Evolutionary conservation across 2,797 vertebrate species (phyloP).

Genomic region (Pipistrellus pygmaeus): DNA sequence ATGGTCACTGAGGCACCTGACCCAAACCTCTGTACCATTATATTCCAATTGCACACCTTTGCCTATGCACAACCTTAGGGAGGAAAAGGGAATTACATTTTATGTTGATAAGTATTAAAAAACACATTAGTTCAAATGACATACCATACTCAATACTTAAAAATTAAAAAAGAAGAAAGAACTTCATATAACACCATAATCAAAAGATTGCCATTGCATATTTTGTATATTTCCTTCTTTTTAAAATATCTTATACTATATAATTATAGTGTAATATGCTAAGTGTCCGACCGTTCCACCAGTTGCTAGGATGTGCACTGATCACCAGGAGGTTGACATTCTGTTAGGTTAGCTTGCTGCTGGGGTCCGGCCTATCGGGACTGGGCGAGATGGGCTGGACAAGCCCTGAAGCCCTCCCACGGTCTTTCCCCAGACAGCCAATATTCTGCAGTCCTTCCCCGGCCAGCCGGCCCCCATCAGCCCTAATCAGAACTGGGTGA

Average conservation of each 20-base stretch:
- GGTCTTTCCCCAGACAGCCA: too few relatives aligned
- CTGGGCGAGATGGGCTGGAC: too few relatives aligned
- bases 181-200: background rate
- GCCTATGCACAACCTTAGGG: constrained; percentile 95
- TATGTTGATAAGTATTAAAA: constrained; percentile 47
- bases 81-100: constrained; percentile 55
- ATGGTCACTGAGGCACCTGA: constrained; percentile 97
- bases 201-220: background rate
- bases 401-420: too few relatives aligned
- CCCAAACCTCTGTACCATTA: constrained; percentile 98
- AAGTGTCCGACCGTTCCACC: too few relatives aligned
- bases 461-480: too few relatives aligned
- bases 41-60: constrained; percentile 98
- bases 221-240: background rate
- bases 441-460: too few relatives aligned
- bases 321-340: background rate
- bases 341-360: too few relatives aligned
- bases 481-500: too few relatives aligned
- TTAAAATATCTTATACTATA: too few relatives aligned
- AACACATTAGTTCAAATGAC: too few relatives aligned
- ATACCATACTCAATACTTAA: background rate
- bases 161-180: background rate
- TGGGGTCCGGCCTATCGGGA: too few relatives aligned
- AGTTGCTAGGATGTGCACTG: background rate
- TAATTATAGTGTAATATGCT: too few relatives aligned